Conservation (phyloP, 1,140 invertebrate species). For the Magallana ariakensis region DNA sequence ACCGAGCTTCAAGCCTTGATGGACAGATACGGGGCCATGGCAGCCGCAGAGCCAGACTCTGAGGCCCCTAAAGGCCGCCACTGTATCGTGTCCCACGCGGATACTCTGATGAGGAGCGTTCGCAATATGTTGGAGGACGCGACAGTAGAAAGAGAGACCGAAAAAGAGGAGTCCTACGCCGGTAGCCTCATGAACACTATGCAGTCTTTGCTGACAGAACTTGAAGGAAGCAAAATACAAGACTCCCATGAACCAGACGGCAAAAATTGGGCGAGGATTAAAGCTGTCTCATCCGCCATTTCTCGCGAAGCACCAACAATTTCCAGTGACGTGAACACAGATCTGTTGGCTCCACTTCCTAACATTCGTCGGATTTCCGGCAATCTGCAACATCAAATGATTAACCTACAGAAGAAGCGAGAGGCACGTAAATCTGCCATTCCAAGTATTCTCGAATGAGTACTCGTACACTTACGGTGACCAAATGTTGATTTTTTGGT, state of each 20-base stretch:
- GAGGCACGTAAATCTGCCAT: constrained; percentile 22
- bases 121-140: constrained; percentile 34
- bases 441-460: background rate
- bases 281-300: constrained; percentile 70
- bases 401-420: constrained; percentile 45
- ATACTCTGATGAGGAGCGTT: constrained; percentile 18
- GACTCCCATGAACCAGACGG: constrained; percentile 37
- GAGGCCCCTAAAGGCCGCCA: background rate
- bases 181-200: constrained; percentile 61
- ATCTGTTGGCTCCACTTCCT: constrained; percentile 60
- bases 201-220: constrained; percentile 54
- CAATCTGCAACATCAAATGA: constrained; percentile 45
- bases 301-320: constrained; percentile 65
- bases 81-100: background rate
- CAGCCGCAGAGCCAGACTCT: constrained; percentile 25
- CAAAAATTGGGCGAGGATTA: constrained; percentile 67
- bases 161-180: constrained; percentile 53
- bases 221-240: constrained; percentile 52
- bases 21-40: constrained; percentile 54
- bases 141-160: constrained; percentile 3
- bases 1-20: constrained; percentile 52
- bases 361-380: constrained; percentile 37
- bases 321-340: constrained; percentile 49
- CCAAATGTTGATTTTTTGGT: too few relatives aligned
- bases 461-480: too few relatives aligned